Evolutionary conservation across 1,140 invertebrate genomes (phyloP), one percentile per base, ranked within the genome.

Genomic region (Diorhabda carinulata): DNA sequence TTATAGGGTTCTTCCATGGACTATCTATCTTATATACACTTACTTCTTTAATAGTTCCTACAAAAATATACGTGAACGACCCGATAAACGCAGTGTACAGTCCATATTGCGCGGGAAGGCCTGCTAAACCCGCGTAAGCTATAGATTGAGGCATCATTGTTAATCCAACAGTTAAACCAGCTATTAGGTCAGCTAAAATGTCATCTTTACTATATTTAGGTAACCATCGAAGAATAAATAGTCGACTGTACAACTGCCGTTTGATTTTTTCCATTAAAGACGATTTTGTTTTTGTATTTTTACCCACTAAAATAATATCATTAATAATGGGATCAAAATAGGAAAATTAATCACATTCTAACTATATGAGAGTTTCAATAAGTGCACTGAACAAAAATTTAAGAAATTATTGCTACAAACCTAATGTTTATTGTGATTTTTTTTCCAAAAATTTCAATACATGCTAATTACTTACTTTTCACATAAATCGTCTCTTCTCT

Each of bases 51-150:
- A 95, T 90, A 0, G 93, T 95, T 4, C 96, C 96, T 74, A 98
- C 89, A 67, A 96, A 80, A 56, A 91, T 84, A 80, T 98, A 98
- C 10, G 97, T 82, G 74, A 97, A 93, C 71, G 91, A 87, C 82
- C 93, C 82, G 83, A 97, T 90, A 80, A 97, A 97, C 2, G 94
- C 92, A 0, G 94, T 94, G 80, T 97, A 97, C 3, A 98, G 83
- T 3, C 96, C 96, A 81, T 94, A 94, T 88, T 95, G 84, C 57
- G 89, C 86, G 73, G 86, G 85, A 7, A 93, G 82, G 64, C 89
- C 89, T 2, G 91, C 91, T 61, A 94, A 82, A 66, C 87, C 86
- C 40, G 91, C 90, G 78, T 93, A 93, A 3, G 91, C 91, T 65
- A 93, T 88, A 4, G 90, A 90, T 84, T 94, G 89, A 2, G 90